Conservation (phyloP, 2,888 invertebrate species). For the Tiphia femorata region DNA sequence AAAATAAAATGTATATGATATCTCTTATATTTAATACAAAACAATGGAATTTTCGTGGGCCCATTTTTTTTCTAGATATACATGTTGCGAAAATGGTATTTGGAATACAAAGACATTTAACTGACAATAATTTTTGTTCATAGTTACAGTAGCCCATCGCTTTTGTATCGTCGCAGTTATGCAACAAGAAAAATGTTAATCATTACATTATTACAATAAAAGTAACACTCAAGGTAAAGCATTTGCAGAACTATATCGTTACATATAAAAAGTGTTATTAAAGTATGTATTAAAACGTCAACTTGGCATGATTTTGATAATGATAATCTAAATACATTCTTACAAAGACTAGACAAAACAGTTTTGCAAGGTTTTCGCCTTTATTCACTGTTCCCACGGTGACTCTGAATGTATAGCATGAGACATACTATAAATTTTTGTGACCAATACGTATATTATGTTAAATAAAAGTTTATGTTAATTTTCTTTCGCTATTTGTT, state of each 20-base stretch:
- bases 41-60: constrained; percentile 21
- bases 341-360: constrained; percentile 33
- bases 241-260: constrained; percentile 40
- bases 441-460: not conserved
- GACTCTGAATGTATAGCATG: constrained; percentile 30
- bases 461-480: no score
- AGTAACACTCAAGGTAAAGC: constrained; percentile 39
- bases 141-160: constrained; percentile 17
- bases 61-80: constrained; percentile 11
- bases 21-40: constrained; percentile 20
- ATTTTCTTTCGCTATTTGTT: not conserved
- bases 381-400: constrained; percentile 16
- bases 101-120: no score
- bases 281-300: constrained; percentile 49
- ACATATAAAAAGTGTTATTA: constrained; percentile 48
- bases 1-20: constrained; percentile 23
- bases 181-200: constrained; percentile 35
- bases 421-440: constrained; percentile 22
- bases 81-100: not conserved
- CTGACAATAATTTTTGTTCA: constrained; percentile 15
- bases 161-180: constrained; percentile 33
- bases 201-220: no score
- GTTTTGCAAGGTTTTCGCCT: constrained; percentile 21
- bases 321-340: constrained; percentile 31
- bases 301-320: constrained; percentile 38